Base-by-base conservation (phyloP, 2,113 vertebrate genomes). In the Scomber japonicus region DNA sequence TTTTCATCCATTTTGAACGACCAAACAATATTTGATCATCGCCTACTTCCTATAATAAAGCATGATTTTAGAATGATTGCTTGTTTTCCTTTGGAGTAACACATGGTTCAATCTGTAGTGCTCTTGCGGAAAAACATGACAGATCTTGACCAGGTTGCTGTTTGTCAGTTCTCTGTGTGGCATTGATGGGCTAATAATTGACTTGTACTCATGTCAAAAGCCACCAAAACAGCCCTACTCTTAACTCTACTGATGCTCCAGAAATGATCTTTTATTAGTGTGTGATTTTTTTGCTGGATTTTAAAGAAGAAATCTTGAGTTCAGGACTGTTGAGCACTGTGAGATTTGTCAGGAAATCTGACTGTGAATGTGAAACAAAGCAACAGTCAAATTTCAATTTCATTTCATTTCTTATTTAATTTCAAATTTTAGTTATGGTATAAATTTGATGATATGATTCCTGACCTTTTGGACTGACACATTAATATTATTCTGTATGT, bases 1-100 rank as follows among this genome's bases (percentile, higher is more conserved):
- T 87, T 89, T 65, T 81, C 71, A 81, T 87, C 80, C 74, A 85
- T 78, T 87, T 80, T 87, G 82, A 71, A 67, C 16, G 75, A 72
- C 71, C 79, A 57, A 85, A 77, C 68, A 88, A 65, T 82, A 79
- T 72, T 72, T 85, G 79, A 76, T 73, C 74, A 85, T 85, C 62
- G 51, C 77, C 76, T 85, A 82, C 80, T 70, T 88, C 77, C 82
- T 83, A 83, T 21, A 90, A 85, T 78, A 71, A 61, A 83, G 82
- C 79, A 70, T 30, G 61, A 44, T 78, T 87, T 83, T n/a, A 85
- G 76, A 67, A 46, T 10, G 0, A 31, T 69, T 66, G 56, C 27
- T 67, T 82, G 55, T 64, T 83, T 82, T 67, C 0, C 14, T 60
- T 30, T 56, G 17, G 5, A 54, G 45, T 35, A 64, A 76, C 27